These are phyloP conservation scores for Podilymbus podiceps DNA, from an alignment of 2,113 vertebrate species.

Conservation along the genomic window DNA sequence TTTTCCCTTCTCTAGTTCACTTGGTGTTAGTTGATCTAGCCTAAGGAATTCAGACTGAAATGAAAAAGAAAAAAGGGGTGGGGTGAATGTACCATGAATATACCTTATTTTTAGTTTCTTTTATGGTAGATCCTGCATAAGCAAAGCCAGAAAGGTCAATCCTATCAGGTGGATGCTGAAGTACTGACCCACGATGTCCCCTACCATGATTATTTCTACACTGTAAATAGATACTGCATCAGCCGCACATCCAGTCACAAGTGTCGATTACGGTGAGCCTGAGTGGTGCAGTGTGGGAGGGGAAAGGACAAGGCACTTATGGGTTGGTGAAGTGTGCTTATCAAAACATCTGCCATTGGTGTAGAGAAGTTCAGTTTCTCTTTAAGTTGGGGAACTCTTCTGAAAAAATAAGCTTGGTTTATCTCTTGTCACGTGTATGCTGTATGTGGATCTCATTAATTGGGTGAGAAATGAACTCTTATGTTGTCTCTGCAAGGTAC, in stretches of 20 bases:
- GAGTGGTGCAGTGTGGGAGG: background rate
- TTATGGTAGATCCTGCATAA: constrained; percentile 83
- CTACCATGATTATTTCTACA: constrained; percentile 98
- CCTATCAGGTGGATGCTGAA: constrained; percentile 88
- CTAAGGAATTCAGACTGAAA: background rate
- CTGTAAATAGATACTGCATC: constrained; percentile 88
- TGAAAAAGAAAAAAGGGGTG: background rate
- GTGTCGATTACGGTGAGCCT: constrained; percentile 87
- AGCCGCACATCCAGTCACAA: constrained; percentile 83
- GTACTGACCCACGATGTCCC: constrained; percentile 93
- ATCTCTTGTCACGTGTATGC: background rate
- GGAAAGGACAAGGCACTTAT: background rate
- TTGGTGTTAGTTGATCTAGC: background rate
- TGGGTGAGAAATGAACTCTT: background rate
- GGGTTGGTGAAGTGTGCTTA: background rate
- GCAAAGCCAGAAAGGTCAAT: constrained; percentile 86
- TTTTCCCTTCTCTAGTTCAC: background rate
- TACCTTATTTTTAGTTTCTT: background rate
- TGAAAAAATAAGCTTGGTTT: background rate
- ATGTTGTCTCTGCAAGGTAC: background rate
- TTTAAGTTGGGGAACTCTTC: background rate
- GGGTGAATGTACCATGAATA: background rate
- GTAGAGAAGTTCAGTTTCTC: background rate
- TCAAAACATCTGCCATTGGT: background rate
- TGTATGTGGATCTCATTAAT: background rate